Base-by-base conservation (phyloP, 2,113 vertebrate genomes). In the Calidris pygmaea region DNA sequence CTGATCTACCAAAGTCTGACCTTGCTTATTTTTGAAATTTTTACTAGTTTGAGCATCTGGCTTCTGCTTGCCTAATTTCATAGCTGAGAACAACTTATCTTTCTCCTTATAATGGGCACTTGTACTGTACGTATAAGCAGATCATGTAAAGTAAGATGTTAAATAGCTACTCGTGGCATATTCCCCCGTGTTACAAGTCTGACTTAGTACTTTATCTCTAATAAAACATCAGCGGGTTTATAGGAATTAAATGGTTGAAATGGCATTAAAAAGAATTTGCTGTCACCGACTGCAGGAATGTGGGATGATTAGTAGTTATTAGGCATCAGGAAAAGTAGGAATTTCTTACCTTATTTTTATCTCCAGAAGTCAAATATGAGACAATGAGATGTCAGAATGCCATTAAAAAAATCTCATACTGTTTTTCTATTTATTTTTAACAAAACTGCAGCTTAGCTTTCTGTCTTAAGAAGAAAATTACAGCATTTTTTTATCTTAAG, bases 401-500 rank as follows among this genome's bases (percentile, higher is more conserved):
- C 66, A 39, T 93, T 95, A 78, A 93, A 90, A 94, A 95, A 58
- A 62, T 82, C 45, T 29, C 12, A 24, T 59, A 29, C 18, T 0
- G 0, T 23, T 78, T 90, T 92, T 39, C 43, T 63, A 8, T 79
- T 94, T 90, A 32, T 95, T 95, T 95, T 93, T 85, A 79, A 89
- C 67, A 67, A 94, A 95, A 48, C 43, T 0, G 5, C 70, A 78
- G 39, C 91, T 95, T 92, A 81, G 83, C 65, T 96, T 66, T 12
- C 87, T 91, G 53, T 96, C 52, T 93, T 95, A 89, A 89, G 85
- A 93, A 95, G 89, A 97, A 97, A 96, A 95, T 95, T 9, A 48
- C 48, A 89, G 80, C 94, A 84, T 95, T 98, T 97, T 55, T 98
- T 96, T 92, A 92, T 97, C 95, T 95, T 74, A 71, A 65, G 73